A percentile compares a stretch with the other conserved stretches of the same genome.
Evolutionary conservation across 2,113 vertebrate genomes (phyloP).

Genomic region (Aythya baeri): DNA sequence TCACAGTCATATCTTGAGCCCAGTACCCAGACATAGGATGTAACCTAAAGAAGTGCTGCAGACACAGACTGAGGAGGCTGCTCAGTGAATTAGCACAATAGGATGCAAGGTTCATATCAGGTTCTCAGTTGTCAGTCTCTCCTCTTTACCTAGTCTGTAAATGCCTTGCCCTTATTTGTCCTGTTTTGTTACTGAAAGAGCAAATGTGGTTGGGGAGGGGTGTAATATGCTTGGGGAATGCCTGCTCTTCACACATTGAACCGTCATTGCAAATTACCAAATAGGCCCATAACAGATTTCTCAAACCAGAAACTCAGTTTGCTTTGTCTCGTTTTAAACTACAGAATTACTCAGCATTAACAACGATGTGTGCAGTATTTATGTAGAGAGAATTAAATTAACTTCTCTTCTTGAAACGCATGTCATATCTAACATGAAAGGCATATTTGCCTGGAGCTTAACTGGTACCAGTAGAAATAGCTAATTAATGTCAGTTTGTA

Average conservation of each 20-base stretch:
- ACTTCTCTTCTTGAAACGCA: not conserved
- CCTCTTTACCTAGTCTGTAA: not conserved
- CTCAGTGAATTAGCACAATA: not conserved
- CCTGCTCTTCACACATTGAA: not conserved
- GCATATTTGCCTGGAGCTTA: conserved; percentile 11
- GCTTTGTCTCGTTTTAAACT: not conserved
- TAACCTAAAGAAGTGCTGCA: not conserved
- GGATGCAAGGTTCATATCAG: not conserved
- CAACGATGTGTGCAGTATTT: not conserved
- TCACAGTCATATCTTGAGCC: not conserved
- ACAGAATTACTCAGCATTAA: not conserved
- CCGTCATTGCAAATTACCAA: not conserved
- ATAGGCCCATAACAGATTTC: not conserved
- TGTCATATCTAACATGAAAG: not conserved
- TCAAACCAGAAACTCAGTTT: not conserved
- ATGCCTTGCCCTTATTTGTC: not conserved
- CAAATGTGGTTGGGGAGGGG: not conserved
- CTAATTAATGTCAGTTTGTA: conserved; percentile 38
- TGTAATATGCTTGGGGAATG: not conserved
- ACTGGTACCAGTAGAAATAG: conserved; percentile 5
- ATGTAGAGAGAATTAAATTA: conserved; percentile 6
- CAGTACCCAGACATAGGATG: not conserved
- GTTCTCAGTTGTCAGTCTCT: not conserved
- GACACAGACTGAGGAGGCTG: accelerated
- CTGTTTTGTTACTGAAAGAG: not conserved